phyloP scores from a whole-genome alignment of 2,797 vertebrate genomes.

The Lophura swinhoii region DNA sequence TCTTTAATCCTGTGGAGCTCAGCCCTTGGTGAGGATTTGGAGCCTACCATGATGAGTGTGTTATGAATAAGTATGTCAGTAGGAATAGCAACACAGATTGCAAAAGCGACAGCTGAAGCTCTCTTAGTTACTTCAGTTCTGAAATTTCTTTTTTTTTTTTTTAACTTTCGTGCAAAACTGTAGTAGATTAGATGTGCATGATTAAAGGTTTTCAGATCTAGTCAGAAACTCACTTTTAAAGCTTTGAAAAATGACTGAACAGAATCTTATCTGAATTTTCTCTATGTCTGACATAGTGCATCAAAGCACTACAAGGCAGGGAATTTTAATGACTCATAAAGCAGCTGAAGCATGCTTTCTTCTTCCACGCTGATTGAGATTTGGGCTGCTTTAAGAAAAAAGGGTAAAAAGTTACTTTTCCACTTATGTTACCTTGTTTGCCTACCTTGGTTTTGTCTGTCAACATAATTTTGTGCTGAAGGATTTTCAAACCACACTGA shows the following conservation, averaged over 20 bases:
- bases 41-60: accelerated
- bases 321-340: slow-evolving; percentile 41
- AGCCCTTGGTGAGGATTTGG: neutral
- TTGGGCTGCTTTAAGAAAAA: neutral
- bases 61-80: neutral
- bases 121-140: neutral
- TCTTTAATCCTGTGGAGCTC: neutral
- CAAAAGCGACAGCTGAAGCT: neutral
- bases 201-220: slow-evolving; percentile 42
- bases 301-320: slow-evolving; percentile 28
- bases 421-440: neutral
- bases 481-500: neutral
- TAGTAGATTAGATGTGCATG: slow-evolving; percentile 13
- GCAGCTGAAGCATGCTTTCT: neutral
- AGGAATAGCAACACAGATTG: neutral
- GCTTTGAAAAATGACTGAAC: slow-evolving; percentile 40
- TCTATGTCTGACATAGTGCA: slow-evolving; percentile 44
- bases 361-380: neutral
- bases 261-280: slow-evolving; percentile 50
- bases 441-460: neutral
- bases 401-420: neutral
- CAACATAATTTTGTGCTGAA: neutral
- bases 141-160: neutral
- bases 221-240: slow-evolving; percentile 67
- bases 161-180: neutral